Conservation (phyloP, 2,888 invertebrate genomes). For the Agrotis segetum region DNA sequence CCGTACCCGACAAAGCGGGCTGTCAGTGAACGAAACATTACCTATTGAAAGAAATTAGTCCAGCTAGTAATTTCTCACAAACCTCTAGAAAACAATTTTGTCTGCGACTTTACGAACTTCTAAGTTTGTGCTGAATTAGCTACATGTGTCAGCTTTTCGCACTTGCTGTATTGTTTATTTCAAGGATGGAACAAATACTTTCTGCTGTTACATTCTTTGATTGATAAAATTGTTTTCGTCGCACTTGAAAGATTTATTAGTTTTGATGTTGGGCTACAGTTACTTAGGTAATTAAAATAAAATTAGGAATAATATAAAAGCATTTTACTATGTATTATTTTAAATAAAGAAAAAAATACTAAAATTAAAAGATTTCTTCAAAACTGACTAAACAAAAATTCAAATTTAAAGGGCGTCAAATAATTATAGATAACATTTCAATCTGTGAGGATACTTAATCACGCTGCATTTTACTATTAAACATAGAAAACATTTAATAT, state of each 20-base stretch:
- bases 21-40: not conserved
- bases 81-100: too few relatives aligned
- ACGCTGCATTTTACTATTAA: not conserved
- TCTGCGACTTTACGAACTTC: not conserved
- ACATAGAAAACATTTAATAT: not conserved
- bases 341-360: too few relatives aligned
- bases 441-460: not conserved
- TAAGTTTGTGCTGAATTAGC: slow-evolving; percentile 18
- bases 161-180: slow-evolving; percentile 14
- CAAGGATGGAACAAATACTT: slow-evolving; percentile 22
- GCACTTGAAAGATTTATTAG: not conserved
- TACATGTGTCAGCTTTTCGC: slow-evolving; percentile 23
- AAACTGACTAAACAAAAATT: too few relatives aligned
- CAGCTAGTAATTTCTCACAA: not conserved
- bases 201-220: not conserved
- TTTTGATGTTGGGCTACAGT: too few relatives aligned
- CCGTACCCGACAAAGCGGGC: too few relatives aligned
- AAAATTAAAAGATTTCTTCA: too few relatives aligned
- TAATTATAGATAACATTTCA: not conserved
- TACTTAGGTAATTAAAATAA: too few relatives aligned
- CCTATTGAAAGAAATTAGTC: not conserved
- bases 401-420: too few relatives aligned
- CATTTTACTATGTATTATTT: too few relatives aligned
- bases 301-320: too few relatives aligned
- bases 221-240: not conserved